Base-by-base conservation (phyloP, 2,797 vertebrate genomes). In the Acridotheres tristis region DNA sequence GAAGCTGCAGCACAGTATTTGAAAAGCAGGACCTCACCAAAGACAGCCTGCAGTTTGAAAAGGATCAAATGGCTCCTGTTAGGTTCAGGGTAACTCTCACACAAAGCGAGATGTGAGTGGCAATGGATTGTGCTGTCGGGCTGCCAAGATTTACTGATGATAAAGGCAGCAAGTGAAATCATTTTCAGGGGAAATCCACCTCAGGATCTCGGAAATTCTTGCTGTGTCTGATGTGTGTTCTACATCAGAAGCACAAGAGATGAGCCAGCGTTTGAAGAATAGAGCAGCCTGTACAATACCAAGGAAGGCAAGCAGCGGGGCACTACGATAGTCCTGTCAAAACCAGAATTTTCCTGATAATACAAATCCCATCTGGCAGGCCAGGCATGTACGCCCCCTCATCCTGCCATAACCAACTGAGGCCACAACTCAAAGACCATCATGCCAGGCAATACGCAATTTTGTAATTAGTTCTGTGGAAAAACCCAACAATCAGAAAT, bases 301-400 rank as follows among this genome's bases (percentile, higher is more conserved):
- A 5, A 89, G 65, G 71, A 94, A 96, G 85, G 80, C 1, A 1
- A 96, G 75, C 90, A 92, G 94, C 11, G 0, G 96, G 80, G 83
- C 62, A 38, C 62, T 53, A 42, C 0, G n/a, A 87, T 32, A 94
- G 59, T n/a, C 77, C 80, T 88, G 93, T 95, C 90, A 94, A 95
- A 96, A 85, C 62, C 73, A 93, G 75, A 93, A 90, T 93, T 80
- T 95, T 94, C 91, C 76, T 95, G 92, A 76, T 94, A 80, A 93
- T 94, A 84, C 76, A 94, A 95, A 96, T 96, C 86, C 82, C 75
- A 82, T 74, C 82, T 87, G 82, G 84, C 91, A 94, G 25, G 32
- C 57, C 7, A 13, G 65, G 40, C 61, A 53, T 84, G 67, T 85
- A 78, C 36, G 13, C 45, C 80, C 53, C 84, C 85, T 94, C 45